These are phyloP conservation scores for Phalacrocorax brasilianus DNA, from an alignment of 2,113 vertebrate species.

Conservation along the genomic window DNA sequence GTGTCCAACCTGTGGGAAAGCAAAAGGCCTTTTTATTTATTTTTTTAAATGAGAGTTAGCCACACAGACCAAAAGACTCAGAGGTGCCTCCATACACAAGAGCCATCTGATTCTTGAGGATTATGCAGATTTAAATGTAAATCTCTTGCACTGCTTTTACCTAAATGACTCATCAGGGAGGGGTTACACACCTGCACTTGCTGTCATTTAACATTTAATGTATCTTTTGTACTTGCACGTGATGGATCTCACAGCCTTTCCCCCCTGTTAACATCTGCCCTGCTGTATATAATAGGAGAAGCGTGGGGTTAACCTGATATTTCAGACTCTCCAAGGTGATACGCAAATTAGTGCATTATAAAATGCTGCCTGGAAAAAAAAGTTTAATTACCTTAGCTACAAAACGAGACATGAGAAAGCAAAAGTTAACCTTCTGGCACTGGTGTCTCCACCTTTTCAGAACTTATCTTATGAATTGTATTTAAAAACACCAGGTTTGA, in stretches of 20 bases:
- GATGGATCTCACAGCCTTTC: conserved; percentile 18
- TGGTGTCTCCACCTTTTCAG: neutral
- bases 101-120: conserved; percentile 34
- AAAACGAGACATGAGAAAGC: neutral
- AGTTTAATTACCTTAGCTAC: neutral
- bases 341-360: conserved; percentile 10
- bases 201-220: conserved; percentile 11
- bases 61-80: neutral
- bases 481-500: neutral
- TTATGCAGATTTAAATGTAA: conserved; percentile 40
- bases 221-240: conserved; percentile 45
- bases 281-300: conserved; percentile 18
- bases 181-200: conserved; percentile 37
- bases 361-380: neutral
- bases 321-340: conserved; percentile 41
- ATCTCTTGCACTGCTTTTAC: conserved; percentile 50
- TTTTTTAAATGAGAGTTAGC: neutral
- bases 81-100: neutral
- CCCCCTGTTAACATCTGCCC: conserved; percentile 43
- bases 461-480: neutral
- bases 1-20: neutral
- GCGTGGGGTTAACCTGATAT: conserved; percentile 16
- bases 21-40: neutral
- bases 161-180: conserved; percentile 32
- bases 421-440: neutral